These are phyloP conservation scores for Galeopterus variegatus DNA, from an alignment of 2,113 vertebrate species.

Conservation along the genomic window DNA sequence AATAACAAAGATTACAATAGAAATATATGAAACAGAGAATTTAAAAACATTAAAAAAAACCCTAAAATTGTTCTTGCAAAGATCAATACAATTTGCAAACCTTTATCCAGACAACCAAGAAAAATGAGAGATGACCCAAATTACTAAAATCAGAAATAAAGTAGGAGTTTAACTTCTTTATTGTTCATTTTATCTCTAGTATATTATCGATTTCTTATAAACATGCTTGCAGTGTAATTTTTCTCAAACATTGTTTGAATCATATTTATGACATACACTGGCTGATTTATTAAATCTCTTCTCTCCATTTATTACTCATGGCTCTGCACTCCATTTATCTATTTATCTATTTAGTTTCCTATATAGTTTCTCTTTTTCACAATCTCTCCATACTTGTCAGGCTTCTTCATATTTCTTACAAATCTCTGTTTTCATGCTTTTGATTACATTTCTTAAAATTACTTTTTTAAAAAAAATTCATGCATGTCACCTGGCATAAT, in stretches of 20 bases:
- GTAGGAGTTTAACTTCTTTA: background rate
- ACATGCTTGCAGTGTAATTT: background rate
- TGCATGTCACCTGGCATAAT: background rate
- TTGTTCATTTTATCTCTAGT: background rate
- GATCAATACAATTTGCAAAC: no score
- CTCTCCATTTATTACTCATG: background rate
- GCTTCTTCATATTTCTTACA: constrained; percentile 15
- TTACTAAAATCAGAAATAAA: no score
- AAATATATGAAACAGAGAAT: no score
- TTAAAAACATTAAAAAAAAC: no score
- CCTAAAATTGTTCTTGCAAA: no score
- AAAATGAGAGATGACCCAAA: no score
- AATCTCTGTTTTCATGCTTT: background rate
- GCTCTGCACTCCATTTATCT: background rate
- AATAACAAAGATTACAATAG: no score
- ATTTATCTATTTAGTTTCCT: background rate
- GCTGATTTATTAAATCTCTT: background rate
- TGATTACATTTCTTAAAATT: constrained; percentile 15
- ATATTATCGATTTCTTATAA: background rate
- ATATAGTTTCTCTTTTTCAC: background rate
- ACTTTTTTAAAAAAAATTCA: constrained; percentile 1
- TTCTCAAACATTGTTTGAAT: constrained; percentile 31
- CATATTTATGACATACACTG: background rate
- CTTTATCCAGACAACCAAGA: no score
- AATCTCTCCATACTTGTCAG: background rate